Evolutionary conservation across 2,888 invertebrate species (phyloP), one percentile per base, ranked within the genome.

Genomic region (Parascotia fuliginaria): DNA sequence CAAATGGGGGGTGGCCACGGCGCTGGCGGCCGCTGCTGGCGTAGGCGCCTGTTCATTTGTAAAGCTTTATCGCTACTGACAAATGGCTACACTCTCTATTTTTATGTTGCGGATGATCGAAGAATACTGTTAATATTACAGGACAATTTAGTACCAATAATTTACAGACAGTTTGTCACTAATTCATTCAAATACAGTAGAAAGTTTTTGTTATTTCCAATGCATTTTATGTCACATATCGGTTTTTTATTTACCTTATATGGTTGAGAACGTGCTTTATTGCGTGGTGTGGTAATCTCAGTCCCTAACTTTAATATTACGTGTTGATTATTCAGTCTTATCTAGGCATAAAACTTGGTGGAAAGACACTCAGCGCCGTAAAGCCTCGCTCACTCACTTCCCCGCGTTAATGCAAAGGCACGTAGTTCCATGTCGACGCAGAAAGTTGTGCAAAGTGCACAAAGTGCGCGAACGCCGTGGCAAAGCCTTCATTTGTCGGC

Each of bases 401-500:
- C 66, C 78, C 73, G 79, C 84, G 86, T 89, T 90, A 90, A 91
- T 90, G 89, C 91, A 85, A 83, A 85, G 85, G 87, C 90, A 89
- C 90, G 89, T 87, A 89, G 89, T 85, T 87, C 77, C 82, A 85
- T 83, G 88, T 85, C 87, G 83, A 79, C 81, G 85, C 83, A 85
- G 88, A 89, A 89, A 89, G 85, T 89, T 89, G 84, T 84, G 87
- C 81, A 85, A 87, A 88, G 89, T 89, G 91, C 88, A 89, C 89
- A 89, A 87, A 89, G 90, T 89, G 85, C 83, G 87, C 84, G 82
- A 85, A 84, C 83, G 80, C 79, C 84, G 83, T 81, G 79, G 87
- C 84, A 88, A 90, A 89, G 91, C 90, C 91, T 90, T 92, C 92
- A 92, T 92, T 92, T 92, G 92, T 92, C 90, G 91, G 81, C 89